phyloP scores from a whole-genome alignment of 2,113 vertebrate species.

The Atherinomorus stipes region DNA sequence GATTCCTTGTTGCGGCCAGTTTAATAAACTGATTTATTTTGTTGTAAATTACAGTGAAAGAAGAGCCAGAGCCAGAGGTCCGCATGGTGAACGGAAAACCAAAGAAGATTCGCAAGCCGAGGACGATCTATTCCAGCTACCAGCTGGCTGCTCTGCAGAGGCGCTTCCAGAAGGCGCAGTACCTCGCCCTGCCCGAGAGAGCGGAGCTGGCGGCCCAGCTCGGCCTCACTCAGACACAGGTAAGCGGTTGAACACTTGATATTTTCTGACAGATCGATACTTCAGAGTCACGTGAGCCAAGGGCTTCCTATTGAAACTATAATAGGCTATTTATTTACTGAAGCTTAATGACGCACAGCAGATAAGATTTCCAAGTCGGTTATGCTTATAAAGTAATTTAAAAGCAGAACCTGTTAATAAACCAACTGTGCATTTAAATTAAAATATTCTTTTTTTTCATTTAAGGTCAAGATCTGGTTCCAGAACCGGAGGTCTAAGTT shows the following conservation, averaged over 20 bases:
- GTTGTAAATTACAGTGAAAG: conserved; percentile 86
- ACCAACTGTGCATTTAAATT: not conserved
- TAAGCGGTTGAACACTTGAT: conserved; percentile 55
- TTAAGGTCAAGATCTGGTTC: conserved; percentile 98
- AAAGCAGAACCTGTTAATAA: too few species aligned
- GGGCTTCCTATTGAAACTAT: not conserved
- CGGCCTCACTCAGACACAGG: conserved; percentile 98
- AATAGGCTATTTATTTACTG: not conserved
- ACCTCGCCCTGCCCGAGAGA: conserved; percentile 95
- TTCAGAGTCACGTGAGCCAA: not conserved
- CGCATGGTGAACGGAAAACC: conserved; percentile 99
- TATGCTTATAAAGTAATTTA: too few species aligned
- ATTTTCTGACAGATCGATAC: not conserved
- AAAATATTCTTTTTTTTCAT: not conserved
- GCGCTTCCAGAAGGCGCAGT: conserved; percentile 98
- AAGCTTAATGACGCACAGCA: conserved; percentile 51
- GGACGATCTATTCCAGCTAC: conserved; percentile 99
- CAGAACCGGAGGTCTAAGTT: conserved; percentile 98
- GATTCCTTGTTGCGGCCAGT: too few species aligned
- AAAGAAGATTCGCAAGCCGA: conserved; percentile 98
- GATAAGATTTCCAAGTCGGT: too few species aligned
- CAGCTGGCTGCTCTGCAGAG: conserved; percentile 97
- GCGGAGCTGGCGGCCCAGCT: conserved; percentile 96
- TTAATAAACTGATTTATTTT: not conserved
- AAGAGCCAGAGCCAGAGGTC: conserved; percentile 96